A percentile compares a stretch with the other conserved stretches of the same genome.
These are phyloP conservation scores for Zaprionus davidi DNA, from an alignment of 1,140 invertebrate genomes.

Conservation along the genomic window DNA sequence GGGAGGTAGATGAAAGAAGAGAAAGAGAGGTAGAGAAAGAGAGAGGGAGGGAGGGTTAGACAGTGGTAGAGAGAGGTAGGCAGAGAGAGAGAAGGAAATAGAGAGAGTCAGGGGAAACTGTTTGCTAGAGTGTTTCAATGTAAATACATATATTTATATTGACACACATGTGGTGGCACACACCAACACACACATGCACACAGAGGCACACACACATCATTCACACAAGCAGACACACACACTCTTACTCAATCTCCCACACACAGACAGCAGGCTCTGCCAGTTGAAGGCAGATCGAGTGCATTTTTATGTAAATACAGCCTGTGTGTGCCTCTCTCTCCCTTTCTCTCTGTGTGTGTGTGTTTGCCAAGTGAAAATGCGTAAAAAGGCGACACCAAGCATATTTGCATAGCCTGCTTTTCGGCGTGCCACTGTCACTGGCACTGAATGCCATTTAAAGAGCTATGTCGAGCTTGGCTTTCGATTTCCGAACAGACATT, in stretches of 20 bases:
- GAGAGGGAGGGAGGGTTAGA: background rate
- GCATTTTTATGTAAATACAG: constrained; percentile 77
- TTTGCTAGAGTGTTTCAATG: constrained; percentile 17
- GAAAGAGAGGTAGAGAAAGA: background rate
- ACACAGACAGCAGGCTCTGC: constrained; percentile 3
- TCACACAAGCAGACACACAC: constrained; percentile 7
- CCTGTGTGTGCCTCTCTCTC: constrained; percentile 14
- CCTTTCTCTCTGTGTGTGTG: background rate
- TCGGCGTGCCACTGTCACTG: constrained; percentile 8
- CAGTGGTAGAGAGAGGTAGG: no score
- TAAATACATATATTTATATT: constrained; percentile 59
- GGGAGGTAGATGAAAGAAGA: background rate
- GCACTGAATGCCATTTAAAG: constrained; percentile 38
- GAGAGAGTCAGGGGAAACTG: background rate
- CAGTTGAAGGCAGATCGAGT: constrained; percentile 61
- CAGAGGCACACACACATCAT: background rate
- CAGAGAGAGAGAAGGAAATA: background rate
- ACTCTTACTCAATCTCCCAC: background rate
- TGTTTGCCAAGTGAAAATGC: constrained; percentile 60
- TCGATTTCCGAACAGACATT: constrained; percentile 42
- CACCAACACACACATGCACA: background rate
- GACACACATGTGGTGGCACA: constrained; percentile 30
- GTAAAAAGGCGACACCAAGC: constrained; percentile 59
- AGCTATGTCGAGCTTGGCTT: constrained; percentile 25
- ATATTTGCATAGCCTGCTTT: constrained; percentile 72